phyloP scores from a whole-genome alignment of 2,888 invertebrate species.

The Siphonodentalium dalli region DNA sequence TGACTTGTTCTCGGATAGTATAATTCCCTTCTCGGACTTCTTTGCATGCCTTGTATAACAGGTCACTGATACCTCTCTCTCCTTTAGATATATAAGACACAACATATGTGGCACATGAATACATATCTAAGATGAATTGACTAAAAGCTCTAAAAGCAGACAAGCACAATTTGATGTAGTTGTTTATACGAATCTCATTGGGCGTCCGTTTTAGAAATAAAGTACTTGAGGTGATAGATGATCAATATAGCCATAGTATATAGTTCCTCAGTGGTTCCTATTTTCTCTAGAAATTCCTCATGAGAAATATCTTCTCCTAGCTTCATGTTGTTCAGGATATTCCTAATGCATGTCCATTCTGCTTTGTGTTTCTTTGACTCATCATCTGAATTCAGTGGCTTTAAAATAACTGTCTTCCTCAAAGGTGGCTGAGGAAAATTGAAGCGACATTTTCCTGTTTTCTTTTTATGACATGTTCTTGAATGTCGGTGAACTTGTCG shows the following conservation, averaged over 20 bases:
- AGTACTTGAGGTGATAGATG: no score
- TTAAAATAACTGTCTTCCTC: slow-evolving; percentile 6
- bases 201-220: slow-evolving; percentile 11
- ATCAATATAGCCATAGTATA: neutral
- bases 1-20: slow-evolving; percentile 16
- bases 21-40: slow-evolving; percentile 20
- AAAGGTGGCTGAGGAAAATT: slow-evolving; percentile 14
- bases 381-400: no score
- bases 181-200: slow-evolving; percentile 16
- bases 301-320: no score
- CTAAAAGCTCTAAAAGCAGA: slow-evolving; percentile 8
- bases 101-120: slow-evolving; percentile 26
- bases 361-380: slow-evolving; percentile 3
- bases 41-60: slow-evolving; percentile 16
- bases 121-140: slow-evolving; percentile 19
- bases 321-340: no score
- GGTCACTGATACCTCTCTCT: slow-evolving; percentile 27
- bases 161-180: slow-evolving; percentile 16
- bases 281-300: no score
- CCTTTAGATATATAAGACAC: slow-evolving; percentile 23
- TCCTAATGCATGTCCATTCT: no score
- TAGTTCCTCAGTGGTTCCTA: no score
- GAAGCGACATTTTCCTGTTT: no score
- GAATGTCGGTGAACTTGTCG: no score
- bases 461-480: slow-evolving; percentile 3